phyloP scores from a whole-genome alignment of 2,113 vertebrate species.

The Prionailurus bengalensis region DNA sequence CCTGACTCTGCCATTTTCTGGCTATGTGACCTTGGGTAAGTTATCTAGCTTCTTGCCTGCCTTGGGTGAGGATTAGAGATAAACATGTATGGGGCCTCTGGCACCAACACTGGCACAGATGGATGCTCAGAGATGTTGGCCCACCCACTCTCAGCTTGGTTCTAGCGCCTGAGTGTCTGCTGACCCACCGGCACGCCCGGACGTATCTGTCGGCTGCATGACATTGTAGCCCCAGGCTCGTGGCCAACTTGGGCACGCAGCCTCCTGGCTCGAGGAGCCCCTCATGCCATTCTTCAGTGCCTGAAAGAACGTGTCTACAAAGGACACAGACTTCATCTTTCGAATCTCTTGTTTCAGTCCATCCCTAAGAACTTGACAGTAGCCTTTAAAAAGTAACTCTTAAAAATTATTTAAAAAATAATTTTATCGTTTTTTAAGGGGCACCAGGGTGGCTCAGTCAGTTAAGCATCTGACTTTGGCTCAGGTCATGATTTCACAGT shows the following conservation, averaged over 20 bases:
- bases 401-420: background rate
- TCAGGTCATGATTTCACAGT: too few relatives aligned
- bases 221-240: conserved; percentile 15
- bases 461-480: too few relatives aligned
- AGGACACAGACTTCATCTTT: conserved; percentile 3
- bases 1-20: background rate
- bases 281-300: background rate
- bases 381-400: conserved; percentile 10
- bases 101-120: background rate
- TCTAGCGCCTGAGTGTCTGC: conserved; percentile 29
- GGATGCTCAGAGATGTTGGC: background rate
- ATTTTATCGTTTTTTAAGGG: background rate
- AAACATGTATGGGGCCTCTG: background rate
- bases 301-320: background rate
- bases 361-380: background rate
- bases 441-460: too few relatives aligned
- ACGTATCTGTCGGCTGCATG: background rate
- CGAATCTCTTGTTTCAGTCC: background rate
- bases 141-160: background rate
- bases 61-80: background rate
- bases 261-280: background rate
- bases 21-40: background rate
- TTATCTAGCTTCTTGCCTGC: background rate
- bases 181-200: background rate
- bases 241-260: conserved; percentile 37